phyloP scores from a whole-genome alignment of 1,140 invertebrate species.

The Lordiphosa stackelbergi region DNA sequence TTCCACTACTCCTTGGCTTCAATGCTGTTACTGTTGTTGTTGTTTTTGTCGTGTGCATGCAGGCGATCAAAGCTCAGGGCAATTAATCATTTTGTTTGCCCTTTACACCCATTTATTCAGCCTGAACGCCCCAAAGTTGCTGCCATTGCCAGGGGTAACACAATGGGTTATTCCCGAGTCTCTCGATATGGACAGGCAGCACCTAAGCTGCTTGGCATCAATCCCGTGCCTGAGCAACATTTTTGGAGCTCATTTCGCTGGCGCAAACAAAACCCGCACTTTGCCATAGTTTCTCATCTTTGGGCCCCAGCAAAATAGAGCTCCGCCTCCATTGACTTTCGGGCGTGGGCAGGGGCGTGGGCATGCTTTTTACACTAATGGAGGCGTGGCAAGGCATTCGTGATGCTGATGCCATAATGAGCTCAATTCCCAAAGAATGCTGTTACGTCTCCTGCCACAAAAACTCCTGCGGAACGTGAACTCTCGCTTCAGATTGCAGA shows the following conservation, averaged over 20 bases:
- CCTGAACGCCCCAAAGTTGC: slow-evolving; percentile 65
- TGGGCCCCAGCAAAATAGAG: slow-evolving; percentile 55
- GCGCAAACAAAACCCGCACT: slow-evolving; percentile 39
- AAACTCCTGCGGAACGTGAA: too few relatives aligned
- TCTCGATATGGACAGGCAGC: slow-evolving; percentile 34
- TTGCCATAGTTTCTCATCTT: slow-evolving; percentile 56
- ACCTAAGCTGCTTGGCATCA: slow-evolving; percentile 53
- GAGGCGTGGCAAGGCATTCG: slow-evolving; percentile 48
- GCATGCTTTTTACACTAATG: slow-evolving; percentile 70
- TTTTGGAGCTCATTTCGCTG: slow-evolving; percentile 59
- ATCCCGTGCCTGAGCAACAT: slow-evolving; percentile 61
- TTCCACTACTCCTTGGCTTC: slow-evolving; percentile 35
- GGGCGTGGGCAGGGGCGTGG: slow-evolving; percentile 38
- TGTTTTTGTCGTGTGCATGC: slow-evolving; percentile 58
- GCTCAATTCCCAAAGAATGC: slow-evolving; percentile 73
- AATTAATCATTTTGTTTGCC: slow-evolving; percentile 77
- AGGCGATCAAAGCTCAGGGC: slow-evolving; percentile 76
- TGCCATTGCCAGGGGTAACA: slow-evolving; percentile 13
- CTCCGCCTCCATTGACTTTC: slow-evolving; percentile 34
- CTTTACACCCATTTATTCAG: slow-evolving; percentile 76
- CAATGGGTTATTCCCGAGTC: slow-evolving; percentile 41
- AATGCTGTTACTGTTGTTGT: slow-evolving; percentile 14
- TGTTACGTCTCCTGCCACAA: slow-evolving; percentile 25
- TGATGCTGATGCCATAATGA: slow-evolving; percentile 65
- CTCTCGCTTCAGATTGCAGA: slow-evolving; percentile 28